Base-by-base conservation (phyloP, 2,797 vertebrate genomes). In the Lacerta viridis region DNA sequence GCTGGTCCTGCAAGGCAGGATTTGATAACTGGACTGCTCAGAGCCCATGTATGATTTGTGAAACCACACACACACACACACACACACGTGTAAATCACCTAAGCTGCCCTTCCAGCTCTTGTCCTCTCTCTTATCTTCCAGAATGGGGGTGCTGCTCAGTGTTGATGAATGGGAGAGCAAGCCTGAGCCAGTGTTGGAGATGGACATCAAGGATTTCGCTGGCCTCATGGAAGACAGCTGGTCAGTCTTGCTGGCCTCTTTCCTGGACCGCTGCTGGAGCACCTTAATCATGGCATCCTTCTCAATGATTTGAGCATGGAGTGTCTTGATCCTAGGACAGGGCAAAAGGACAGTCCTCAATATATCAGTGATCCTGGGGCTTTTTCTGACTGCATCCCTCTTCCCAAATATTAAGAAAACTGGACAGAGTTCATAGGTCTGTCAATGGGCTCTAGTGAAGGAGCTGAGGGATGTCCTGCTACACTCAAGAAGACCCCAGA, bases 201-300 rank as follows among this genome's bases (percentile, higher is more conserved):
- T 99, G 69, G 99, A 99, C 98, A 99, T 99, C 82, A 99, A 97
- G 13, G 99, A 99, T 95, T 99, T 99, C 61, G 99, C 99, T 1
- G 99, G 99, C n/a, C 99, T 97, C 98, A 99, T 99, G 68, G 98
- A 97, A 33, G 98, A 98, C 0, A 98, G 97, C 25, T 97, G 97
- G 5, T 99, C 99, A 0, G 97, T 96, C 96, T 99, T 99, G 93
- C 96, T 96, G 0, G 98, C 98, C 59, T 99, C 99, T 93, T 99
- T 99, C 68, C 98, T 97, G 11, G 98, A 99, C 25, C 99, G 98
- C 95, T 99, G 99, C 94, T 99, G 99, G 61, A 99, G 98, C 11
- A 99, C 99, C 94, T 99, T 99, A 94, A 99, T 99, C 99, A 99
- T 99, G 92, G 99, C 99, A 0, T 99, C 99, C 93, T 99, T 99